Conservation (phyloP, 2,888 invertebrate genomes). For the Eurois occulta region DNA sequence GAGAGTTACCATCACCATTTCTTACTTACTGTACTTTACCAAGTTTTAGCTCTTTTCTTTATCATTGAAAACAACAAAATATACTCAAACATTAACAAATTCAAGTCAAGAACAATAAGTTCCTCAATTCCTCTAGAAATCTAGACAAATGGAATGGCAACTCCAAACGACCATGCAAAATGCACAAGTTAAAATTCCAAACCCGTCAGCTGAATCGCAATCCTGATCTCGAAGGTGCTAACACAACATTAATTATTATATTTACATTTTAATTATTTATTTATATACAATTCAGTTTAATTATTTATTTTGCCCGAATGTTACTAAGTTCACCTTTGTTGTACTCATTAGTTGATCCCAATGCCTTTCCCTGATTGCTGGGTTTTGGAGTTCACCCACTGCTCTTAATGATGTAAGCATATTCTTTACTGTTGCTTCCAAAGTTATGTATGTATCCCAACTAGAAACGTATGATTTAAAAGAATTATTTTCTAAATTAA, state of each 20-base stretch:
- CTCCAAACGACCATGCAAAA: conserved; percentile 71
- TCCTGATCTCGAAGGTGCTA: conserved; percentile 68
- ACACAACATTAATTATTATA: conserved; percentile 70
- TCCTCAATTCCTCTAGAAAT: not conserved
- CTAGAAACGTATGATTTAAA: conserved; percentile 72
- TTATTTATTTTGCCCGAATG: conserved; percentile 62
- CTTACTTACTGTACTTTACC: not conserved
- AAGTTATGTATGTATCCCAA: conserved; percentile 97
- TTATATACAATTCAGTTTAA: conserved; percentile 75
- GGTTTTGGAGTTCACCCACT: conserved; percentile 98
- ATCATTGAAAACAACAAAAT: not conserved
- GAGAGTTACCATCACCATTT: conserved; percentile 57
- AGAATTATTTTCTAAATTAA: not conserved
- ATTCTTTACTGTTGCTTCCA: conserved; percentile 98
- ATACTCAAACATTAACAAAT: not conserved
- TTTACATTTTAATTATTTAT: conserved; percentile 68
- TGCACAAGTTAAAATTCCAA: conserved; percentile 70
- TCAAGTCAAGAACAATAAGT: not conserved
- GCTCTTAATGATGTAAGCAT: conserved; percentile 98
- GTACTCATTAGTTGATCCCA: conserved; percentile 99
- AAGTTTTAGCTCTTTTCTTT: not conserved
- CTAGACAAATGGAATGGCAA: conserved; percentile 50
- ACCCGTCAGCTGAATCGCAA: conserved; percentile 66
- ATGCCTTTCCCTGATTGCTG: conserved; percentile 98
- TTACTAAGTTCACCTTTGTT: conserved; percentile 93